Percentiles rank a stretch among this genome's conserved stretches.
phyloP scores from a whole-genome alignment of 2,888 invertebrate genomes.

The Limnephilus rhombicus region DNA sequence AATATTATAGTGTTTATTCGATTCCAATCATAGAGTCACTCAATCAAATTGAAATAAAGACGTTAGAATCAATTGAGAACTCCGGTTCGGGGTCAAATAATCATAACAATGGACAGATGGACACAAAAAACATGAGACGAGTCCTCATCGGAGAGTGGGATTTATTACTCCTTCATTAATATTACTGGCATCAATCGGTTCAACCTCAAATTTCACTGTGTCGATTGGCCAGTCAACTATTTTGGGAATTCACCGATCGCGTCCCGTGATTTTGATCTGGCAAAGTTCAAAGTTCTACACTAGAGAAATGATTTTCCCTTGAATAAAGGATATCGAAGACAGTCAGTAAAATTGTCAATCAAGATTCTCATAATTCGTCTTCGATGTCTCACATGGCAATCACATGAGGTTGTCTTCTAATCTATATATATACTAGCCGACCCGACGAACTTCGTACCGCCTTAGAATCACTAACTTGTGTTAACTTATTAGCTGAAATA shows the following conservation, averaged over 20 bases:
- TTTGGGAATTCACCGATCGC: neutral
- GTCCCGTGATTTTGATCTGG: neutral
- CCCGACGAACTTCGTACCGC: no score
- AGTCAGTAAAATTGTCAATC: no score
- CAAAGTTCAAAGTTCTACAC: neutral
- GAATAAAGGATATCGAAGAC: no score
- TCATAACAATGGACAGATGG: neutral
- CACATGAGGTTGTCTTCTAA: no score
- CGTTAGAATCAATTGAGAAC: neutral
- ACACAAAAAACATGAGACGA: neutral
- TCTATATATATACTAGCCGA: no score
- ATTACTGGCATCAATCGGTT: neutral
- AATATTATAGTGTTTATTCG: neutral
- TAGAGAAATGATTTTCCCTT: neutral
- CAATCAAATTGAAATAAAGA: neutral
- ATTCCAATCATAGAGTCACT: neutral
- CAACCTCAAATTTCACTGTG: neutral
- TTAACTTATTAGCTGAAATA: no score
- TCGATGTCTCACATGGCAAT: no score
- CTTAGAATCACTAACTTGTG: no score
- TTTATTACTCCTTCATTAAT: neutral
- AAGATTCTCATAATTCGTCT: no score
- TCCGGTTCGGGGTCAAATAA: neutral
- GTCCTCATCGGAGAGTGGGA: neutral
- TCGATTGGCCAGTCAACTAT: neutral